Evolutionary conservation across 2,113 vertebrate genomes (phyloP).

Genomic region (Merops nubicus): DNA sequence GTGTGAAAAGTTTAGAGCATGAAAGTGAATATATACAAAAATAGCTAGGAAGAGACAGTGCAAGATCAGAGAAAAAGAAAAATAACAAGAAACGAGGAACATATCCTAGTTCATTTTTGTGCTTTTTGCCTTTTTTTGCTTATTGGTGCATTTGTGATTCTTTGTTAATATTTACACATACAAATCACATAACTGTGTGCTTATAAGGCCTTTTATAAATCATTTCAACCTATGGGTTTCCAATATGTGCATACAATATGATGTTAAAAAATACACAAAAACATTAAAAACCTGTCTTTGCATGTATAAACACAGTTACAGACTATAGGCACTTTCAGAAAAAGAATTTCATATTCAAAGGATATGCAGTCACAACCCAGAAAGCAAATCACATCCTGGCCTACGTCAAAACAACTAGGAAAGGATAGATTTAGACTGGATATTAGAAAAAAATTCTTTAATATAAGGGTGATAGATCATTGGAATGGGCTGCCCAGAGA

Average conservation of each 20-base stretch:
- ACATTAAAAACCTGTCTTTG: background rate
- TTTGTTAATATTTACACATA: background rate
- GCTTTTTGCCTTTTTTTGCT: fast-evolving
- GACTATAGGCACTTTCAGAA: background rate
- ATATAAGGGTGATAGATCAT: too few relatives aligned
- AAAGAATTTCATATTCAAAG: background rate
- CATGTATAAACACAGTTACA: background rate
- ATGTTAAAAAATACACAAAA: too few relatives aligned
- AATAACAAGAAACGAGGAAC: background rate
- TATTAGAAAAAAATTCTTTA: too few relatives aligned
- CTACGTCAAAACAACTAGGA: too few relatives aligned
- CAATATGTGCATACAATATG: background rate
- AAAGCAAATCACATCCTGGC: too few relatives aligned
- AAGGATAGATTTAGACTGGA: too few relatives aligned
- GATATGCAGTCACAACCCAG: too few relatives aligned
- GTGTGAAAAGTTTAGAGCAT: background rate
- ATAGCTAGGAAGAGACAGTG: background rate
- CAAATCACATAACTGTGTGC: background rate
- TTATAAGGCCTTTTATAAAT: background rate
- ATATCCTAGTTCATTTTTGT: fast-evolving
- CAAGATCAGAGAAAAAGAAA: background rate
- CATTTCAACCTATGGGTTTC: background rate
- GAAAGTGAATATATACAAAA: background rate
- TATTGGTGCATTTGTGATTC: background rate
- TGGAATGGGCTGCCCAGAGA: too few relatives aligned